phyloP scores from a whole-genome alignment of 2,888 invertebrate genomes.

The Ctena decussata region DNA sequence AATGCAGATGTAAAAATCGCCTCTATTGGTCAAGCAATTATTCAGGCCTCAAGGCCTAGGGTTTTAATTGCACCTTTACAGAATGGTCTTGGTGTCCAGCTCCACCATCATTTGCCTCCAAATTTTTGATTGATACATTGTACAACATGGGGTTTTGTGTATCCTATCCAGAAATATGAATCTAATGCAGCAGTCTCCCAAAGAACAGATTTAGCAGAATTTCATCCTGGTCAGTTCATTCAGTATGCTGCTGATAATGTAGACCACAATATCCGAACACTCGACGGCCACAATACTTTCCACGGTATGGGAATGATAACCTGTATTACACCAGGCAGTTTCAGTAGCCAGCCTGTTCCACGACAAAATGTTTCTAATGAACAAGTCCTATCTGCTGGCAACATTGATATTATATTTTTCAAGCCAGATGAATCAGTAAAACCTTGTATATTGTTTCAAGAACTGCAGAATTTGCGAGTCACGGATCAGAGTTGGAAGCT shows the following conservation, averaged over 20 bases:
- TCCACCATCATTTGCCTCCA: conserved; percentile 62
- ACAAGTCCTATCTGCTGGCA: conserved; percentile 29
- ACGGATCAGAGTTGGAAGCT: neutral
- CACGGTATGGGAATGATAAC: conserved; percentile 42
- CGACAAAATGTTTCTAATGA: conserved; percentile 1
- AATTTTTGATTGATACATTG: conserved; percentile 66
- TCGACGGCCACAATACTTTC: conserved; percentile 46
- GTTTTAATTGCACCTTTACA: conserved; percentile 60
- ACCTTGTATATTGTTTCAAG: neutral
- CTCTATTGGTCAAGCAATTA: conserved; percentile 64
- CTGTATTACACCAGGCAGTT: conserved; percentile 29
- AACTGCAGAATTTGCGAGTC: neutral
- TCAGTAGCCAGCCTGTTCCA: conserved; percentile 2
- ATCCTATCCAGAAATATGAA: conserved; percentile 67
- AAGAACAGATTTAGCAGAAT: conserved; percentile 35
- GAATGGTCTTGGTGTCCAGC: conserved; percentile 60
- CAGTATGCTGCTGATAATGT: conserved; percentile 45
- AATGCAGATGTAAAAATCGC: conserved; percentile 43
- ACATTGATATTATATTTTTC: neutral
- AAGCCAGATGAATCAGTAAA: neutral
- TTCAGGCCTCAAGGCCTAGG: conserved; percentile 57
- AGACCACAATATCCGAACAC: conserved; percentile 36
- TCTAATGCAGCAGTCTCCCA: conserved; percentile 51
- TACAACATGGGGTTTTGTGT: conserved; percentile 60
- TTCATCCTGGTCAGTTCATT: conserved; percentile 13